phyloP scores from a whole-genome alignment of 2,797 vertebrate species.

The Calcarius lapponicus region DNA sequence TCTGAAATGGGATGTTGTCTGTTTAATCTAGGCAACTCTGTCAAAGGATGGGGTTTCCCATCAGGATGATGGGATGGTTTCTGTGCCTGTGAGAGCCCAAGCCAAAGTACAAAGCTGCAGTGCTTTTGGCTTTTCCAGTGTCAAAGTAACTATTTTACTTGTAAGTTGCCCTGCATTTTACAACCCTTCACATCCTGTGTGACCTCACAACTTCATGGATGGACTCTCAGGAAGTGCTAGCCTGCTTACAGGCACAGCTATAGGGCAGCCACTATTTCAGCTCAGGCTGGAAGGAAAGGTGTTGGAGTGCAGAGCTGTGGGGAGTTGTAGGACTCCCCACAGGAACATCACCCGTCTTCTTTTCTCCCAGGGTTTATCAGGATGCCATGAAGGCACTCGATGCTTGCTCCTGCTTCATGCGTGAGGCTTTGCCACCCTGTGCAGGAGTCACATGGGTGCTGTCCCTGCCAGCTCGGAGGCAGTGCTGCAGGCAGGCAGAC shows the following conservation, averaged over 20 bases:
- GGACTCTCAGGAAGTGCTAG: neutral
- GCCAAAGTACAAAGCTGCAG: neutral
- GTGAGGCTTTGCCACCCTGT: neutral
- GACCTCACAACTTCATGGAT: neutral
- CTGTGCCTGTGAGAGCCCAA: neutral
- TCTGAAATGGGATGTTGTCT: neutral
- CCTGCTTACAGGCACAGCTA: neutral
- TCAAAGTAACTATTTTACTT: neutral
- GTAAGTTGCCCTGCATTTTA: neutral
- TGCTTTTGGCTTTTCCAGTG: neutral
- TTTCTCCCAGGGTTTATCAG: neutral
- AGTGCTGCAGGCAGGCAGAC: neutral
- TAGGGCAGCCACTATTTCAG: neutral
- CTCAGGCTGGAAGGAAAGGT: neutral
- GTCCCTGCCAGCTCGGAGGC: neutral
- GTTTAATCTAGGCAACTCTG: neutral
- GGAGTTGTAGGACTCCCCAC: neutral
- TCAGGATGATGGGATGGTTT: neutral
- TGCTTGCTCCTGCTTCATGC: neutral
- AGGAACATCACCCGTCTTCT: neutral
- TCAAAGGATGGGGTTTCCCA: neutral
- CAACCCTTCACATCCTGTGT: neutral
- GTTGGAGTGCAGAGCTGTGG: neutral
- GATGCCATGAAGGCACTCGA: fast-evolving
- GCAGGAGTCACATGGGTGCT: neutral